Percentiles rank a stretch among this genome's conserved stretches.
Conservation (phyloP, 2,888 invertebrate species). For the Synanthedon tipuliformis region DNA sequence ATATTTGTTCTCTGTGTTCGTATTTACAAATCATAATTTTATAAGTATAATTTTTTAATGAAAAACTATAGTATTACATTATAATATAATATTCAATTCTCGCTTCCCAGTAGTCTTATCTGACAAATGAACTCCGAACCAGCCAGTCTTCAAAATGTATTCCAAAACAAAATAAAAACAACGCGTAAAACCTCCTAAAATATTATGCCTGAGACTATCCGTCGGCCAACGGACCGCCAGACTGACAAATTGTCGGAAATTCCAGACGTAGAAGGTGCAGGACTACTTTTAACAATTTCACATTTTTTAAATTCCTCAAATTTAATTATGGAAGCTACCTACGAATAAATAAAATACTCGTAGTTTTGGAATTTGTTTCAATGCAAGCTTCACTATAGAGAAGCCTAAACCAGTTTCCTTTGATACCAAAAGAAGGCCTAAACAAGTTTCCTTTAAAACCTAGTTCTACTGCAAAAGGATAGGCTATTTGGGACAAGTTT, state of each 20-base stretch:
- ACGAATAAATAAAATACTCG: too few species aligned
- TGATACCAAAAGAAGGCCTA: neutral
- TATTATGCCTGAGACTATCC: slow-evolving; percentile 15
- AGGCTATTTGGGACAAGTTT: neutral
- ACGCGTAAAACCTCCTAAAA: slow-evolving; percentile 9
- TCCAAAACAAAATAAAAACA: slow-evolving; percentile 18
- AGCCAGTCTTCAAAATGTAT: slow-evolving; percentile 18
- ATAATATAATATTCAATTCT: neutral
- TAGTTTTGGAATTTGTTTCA: neutral
- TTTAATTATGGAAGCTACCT: slow-evolving; percentile 3
- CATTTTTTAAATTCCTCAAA: slow-evolving; percentile 7
- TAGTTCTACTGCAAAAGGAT: neutral
- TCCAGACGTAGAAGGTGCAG: slow-evolving; percentile 10
- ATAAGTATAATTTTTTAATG: too few species aligned
- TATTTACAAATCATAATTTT: too few species aligned
- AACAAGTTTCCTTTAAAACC: neutral
- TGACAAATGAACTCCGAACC: slow-evolving; percentile 1
- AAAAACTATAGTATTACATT: too few species aligned
- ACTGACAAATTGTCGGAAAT: slow-evolving; percentile 33
- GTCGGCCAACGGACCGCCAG: slow-evolving; percentile 11
- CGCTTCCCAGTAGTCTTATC: neutral
- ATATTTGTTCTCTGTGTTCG: too few species aligned
- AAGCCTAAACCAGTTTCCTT: neutral
- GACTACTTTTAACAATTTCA: slow-evolving; percentile 7
- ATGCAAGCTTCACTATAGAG: neutral